Evolutionary conservation across 2,113 vertebrate genomes (phyloP), one percentile per base, ranked within the genome.

Genomic region (Vulpes ferrilata): DNA sequence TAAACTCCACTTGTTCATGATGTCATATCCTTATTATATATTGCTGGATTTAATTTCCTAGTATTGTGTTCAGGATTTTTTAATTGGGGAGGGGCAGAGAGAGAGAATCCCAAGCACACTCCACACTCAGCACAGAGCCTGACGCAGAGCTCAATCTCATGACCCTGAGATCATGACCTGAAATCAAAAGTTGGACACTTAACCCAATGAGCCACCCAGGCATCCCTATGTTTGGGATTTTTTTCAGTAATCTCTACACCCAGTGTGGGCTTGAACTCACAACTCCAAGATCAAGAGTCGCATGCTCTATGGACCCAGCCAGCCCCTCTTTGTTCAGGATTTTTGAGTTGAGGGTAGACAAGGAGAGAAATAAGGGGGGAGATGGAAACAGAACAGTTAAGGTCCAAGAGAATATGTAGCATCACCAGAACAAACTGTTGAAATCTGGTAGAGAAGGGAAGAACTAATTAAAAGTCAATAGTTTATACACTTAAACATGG

Each of bases 131-230:
- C 67, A 69, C 32, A 6, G 15, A 67, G 15, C 30, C 30, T 7
- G 7, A 17, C 2, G 30, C 15, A 3, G 15, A 7, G 15, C 30
- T 67, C 30, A 1, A n/a, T n/a, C 65, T 16, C 32, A n/a, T 3
- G 16, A n/a, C 32, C 15, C 32, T 13, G 16, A 15, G 65, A 69
- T 69, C 15, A 69, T 9, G 32, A n/a, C 32, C 65, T 19, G 1
- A 69, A 19, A 20, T 59, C 57, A 59, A 59, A 19, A n/a, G 65
- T 32, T 16, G 16, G 32, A 69, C 0, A 11, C 65, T 69, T n/a
- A 19, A 69, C 65, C 7, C 3, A 17, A 15, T 19, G 32, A 69
- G 32, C 65, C 15, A n/a, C 15, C 32, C 15, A 69, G 65, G 32
- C 15, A 1, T 32, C 32, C 65, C 65, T n/a, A 4, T n/a, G 65